Base-by-base conservation (phyloP, 2,888 invertebrate genomes). In the Lamproptera curius region DNA sequence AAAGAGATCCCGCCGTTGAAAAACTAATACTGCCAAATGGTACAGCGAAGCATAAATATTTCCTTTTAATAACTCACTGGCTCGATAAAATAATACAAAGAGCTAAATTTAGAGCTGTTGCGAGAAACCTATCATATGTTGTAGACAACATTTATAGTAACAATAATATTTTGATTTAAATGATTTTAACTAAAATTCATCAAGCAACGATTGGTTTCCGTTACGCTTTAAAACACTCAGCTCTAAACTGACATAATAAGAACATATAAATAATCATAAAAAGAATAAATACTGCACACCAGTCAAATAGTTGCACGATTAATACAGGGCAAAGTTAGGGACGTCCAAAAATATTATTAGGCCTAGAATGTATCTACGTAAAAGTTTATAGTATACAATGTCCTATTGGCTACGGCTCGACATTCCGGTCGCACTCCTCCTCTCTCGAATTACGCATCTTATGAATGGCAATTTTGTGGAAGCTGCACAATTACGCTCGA, bases 381-480 rank as follows among this genome's bases (percentile, higher is more conserved):
- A 68, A 63, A 67, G 67, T 62, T 63, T 17, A 65, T 78, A 80
- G 80, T 82, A 83, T 81, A 83, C 81, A 78, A 69, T 72, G 78
- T 80, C 65, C 70, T 83, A 80, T 55, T 61, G 61, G 56, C 77
- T 80, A 79, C 65, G 73, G 73, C 70, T 55, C 40, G 51, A 50
- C 56, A 50, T 13, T 31, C 51, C 50, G 53, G 49, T 56, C 53
- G 48, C 51, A 42, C 56, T 33, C 58, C 10, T 28, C 4, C 52
- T 44, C 40, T 51, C 54, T 50, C 53, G n/a, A 56, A 65, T 66
- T 71, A 63, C 70, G 38, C 34, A 72, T 57, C 63, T 72, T 67
- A 76, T 73, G 73, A 79, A 81, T 83, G 84, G 83, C 82, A 80
- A 80, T 78, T 76, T 68, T 67, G 81, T 81, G 82, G 82, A 81